Conservation (phyloP, 1,140 invertebrate species). For the Acromyrmex echinatior region DNA sequence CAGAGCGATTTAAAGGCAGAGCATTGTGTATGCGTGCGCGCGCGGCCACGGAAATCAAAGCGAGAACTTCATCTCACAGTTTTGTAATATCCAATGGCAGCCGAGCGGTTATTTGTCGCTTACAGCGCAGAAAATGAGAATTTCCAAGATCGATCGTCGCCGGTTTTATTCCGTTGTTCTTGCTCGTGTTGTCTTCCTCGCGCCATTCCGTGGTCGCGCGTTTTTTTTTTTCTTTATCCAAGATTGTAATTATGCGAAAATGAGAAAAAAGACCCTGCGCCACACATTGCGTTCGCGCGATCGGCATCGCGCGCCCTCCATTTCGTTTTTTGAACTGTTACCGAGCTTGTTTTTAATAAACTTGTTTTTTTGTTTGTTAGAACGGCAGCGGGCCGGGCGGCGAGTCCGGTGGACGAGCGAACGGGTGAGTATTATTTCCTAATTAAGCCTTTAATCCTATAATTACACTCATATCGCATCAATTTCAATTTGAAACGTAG, state of each 20-base stretch:
- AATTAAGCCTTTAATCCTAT: slow-evolving; percentile 22
- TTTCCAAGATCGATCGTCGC: neutral
- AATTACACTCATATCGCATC: neutral
- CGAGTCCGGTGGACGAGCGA: slow-evolving; percentile 91
- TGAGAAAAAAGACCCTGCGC: slow-evolving; percentile 61
- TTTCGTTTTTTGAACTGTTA: slow-evolving; percentile 85
- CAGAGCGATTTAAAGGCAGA: slow-evolving; percentile 77
- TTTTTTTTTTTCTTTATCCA: slow-evolving; percentile 46
- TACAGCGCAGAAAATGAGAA: slow-evolving; percentile 1
- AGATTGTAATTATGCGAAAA: slow-evolving; percentile 65
- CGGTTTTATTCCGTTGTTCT: neutral
- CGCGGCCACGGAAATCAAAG: slow-evolving; percentile 66
- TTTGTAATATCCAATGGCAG: slow-evolving; percentile 32
- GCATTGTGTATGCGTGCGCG: slow-evolving; percentile 78
- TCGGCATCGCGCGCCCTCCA: slow-evolving; percentile 79
- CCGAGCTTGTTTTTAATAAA: slow-evolving; percentile 85
- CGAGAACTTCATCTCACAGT: slow-evolving; percentile 6
- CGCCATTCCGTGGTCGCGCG: slow-evolving; percentile 57
- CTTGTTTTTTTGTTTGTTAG: slow-evolving; percentile 91
- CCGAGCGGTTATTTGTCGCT: slow-evolving; percentile 13
- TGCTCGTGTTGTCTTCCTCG: slow-evolving; percentile 21
- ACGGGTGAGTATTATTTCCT: slow-evolving; percentile 89
- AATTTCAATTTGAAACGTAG: neutral
- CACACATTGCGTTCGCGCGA: slow-evolving; percentile 79
- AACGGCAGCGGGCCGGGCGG: slow-evolving; percentile 92